These are phyloP conservation scores for Cetoscarus ocellatus DNA, from an alignment of 2,797 vertebrate species.

Conservation along the genomic window DNA sequence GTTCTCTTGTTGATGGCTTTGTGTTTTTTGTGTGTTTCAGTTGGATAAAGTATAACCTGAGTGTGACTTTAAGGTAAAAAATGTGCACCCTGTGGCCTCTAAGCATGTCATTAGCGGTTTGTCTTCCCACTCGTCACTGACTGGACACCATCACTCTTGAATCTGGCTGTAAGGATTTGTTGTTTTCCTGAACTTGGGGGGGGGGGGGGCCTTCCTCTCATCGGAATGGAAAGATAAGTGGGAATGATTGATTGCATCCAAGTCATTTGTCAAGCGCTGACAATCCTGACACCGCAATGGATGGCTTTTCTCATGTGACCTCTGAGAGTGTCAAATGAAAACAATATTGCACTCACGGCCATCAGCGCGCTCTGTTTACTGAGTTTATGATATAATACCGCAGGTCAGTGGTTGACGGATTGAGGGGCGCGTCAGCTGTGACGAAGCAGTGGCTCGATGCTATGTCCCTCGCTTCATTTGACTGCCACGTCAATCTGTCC, in stretches of 20 bases:
- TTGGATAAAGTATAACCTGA: no score
- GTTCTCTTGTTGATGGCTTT: no score
- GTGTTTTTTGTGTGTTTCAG: no score
- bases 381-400: slow-evolving; percentile 65
- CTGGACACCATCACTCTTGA: no score
- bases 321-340: slow-evolving; percentile 72
- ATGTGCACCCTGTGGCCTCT: no score
- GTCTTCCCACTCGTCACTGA: no score
- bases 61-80: no score
- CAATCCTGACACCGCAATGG: slow-evolving; percentile 70
- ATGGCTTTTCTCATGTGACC: slow-evolving; percentile 75
- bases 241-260: slow-evolving; percentile 77
- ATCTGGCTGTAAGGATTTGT: slow-evolving; percentile 8
- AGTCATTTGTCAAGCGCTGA: slow-evolving; percentile 73
- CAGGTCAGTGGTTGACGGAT: slow-evolving; percentile 71
- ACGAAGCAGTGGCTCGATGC: slow-evolving; percentile 59
- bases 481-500: slow-evolving; percentile 51
- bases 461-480: slow-evolving; percentile 68
- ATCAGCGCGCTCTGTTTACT: slow-evolving; percentile 52
- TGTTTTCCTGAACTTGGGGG: slow-evolving; percentile 23
- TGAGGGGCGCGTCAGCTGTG: slow-evolving; percentile 63
- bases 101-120: no score
- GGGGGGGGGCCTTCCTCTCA: slow-evolving; percentile 18
- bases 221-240: slow-evolving; percentile 65
- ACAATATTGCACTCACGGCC: slow-evolving; percentile 67